Evolutionary conservation across 1,140 invertebrate species (phyloP).

Genomic region (Pygmarrhopalites habei): DNA sequence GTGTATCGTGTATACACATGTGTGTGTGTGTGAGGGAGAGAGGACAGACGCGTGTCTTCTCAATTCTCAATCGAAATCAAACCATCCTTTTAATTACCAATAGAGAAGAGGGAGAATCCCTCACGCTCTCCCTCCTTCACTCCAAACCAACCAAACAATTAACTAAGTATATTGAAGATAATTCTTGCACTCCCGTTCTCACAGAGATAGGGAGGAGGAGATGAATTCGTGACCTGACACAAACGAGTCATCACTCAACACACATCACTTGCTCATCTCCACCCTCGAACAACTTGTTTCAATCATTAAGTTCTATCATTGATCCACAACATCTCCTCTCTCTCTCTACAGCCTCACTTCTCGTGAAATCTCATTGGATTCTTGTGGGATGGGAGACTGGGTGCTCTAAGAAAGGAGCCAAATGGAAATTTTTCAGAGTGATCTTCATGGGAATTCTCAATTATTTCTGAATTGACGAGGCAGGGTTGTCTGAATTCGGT

Average conservation of each 20-base stretch:
- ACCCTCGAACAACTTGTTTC: background rate
- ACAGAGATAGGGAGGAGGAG: background rate
- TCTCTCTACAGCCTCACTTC: too few species aligned
- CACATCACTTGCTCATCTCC: background rate
- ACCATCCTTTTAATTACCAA: slow-evolving; percentile 3
- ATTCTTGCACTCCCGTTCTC: too few species aligned
- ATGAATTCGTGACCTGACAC: slow-evolving; percentile 3
- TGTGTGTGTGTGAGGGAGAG: background rate
- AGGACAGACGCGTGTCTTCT: background rate
- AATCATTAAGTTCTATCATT: too few species aligned
- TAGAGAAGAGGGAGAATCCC: background rate
- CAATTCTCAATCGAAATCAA: slow-evolving; percentile 8
- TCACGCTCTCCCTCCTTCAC: background rate
- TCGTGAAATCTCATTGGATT: too few species aligned
- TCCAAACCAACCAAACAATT: too few species aligned
- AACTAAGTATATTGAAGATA: too few species aligned
- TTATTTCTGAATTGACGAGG: too few species aligned
- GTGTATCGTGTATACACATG: too few species aligned
- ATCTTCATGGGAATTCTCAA: too few species aligned
- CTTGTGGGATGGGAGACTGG: background rate
- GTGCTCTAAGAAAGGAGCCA: background rate
- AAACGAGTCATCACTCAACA: background rate
- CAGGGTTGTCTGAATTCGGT: too few species aligned
- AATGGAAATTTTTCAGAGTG: too few species aligned
- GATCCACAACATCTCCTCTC: too few species aligned